Evolutionary conservation across 2,888 invertebrate genomes (phyloP), one percentile per base, ranked within the genome.

Genomic region (Torymus aiolomorphi): DNA sequence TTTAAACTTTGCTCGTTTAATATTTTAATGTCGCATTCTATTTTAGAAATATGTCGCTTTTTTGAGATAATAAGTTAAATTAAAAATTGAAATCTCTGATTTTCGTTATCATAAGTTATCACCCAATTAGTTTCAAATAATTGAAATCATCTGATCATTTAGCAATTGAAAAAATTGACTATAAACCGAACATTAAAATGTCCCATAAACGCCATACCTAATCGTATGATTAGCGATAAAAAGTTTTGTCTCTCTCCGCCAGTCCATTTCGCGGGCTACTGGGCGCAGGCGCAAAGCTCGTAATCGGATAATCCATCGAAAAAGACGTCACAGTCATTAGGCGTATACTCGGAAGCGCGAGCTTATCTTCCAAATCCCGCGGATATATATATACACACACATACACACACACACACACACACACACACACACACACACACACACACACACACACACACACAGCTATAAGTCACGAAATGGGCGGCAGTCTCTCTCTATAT

Each of bases 261-360:
- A 61, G 24, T 67, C 3, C 66, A 52, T 42, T 57, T 66, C 12
- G 14, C n/a, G 24, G 42, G 42, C 42, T 8, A 42, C 42, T 42
- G 42, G 14, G 13, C 12, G 13, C 49, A 51, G 24, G 14, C 56
- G 51, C 24, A 57, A 71, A 77, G 56, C 51, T 56, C 14, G 18
- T 80, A 80, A 80, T 76, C 73, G 52, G 56, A 52, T 73, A 70
- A 73, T 79, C 81, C 79, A 73, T 73, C 65, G 76, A 70, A 69
- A 76, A 76, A 76, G 76, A 76, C 73, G 69, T 67, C 20, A 51
- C 49, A 59, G 72, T 76, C 74, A 72, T 76, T 81, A 81, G 76
- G 54, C 61, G 63, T 42, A 42, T 42, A 42, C 8, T 5, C 42
- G 5, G 8, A 8, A 5, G 42, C 51, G 67, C 62, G 24, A 59